Evolutionary conservation across 1,140 invertebrate genomes (phyloP).

Genomic region (Monochamus saltuarius): DNA sequence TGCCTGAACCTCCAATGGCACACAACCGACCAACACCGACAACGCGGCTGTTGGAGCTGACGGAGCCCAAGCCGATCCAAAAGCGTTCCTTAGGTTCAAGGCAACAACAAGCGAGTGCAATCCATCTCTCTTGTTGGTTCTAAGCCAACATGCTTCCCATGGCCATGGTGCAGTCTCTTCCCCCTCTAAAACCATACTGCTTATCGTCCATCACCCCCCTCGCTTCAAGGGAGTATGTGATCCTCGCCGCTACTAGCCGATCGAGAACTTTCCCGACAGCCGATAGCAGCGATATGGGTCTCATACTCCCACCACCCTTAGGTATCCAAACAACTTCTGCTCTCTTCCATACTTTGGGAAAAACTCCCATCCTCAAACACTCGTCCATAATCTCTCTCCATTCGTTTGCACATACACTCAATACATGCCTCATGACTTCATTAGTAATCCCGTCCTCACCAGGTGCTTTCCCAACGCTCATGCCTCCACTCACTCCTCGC

Average conservation of each 20-base stretch:
- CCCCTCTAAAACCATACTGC: background rate
- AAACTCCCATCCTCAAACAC: background rate
- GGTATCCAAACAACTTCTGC: slow-evolving; percentile 1
- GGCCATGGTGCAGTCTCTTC: background rate
- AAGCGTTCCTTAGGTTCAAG: too few species aligned
- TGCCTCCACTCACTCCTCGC: too few species aligned
- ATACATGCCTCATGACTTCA: background rate
- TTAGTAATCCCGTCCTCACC: background rate
- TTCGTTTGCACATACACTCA: background rate
- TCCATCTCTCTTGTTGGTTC: too few species aligned
- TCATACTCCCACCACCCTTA: background rate
- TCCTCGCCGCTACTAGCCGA: background rate
- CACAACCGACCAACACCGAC: too few species aligned
- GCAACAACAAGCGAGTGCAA: too few species aligned
- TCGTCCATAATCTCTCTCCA: background rate
- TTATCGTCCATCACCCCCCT: background rate
- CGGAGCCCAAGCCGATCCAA: too few species aligned
- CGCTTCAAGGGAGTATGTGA: background rate
- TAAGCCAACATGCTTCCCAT: background rate
- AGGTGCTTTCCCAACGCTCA: background rate
- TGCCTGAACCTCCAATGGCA: too few species aligned
- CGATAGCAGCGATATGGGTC: background rate
- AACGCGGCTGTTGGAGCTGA: too few species aligned
- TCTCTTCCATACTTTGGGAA: background rate
- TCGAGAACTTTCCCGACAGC: slow-evolving; percentile 2